Percentiles rank a stretch among this genome's conserved stretches.
Evolutionary conservation across 2,888 invertebrate species (phyloP).

Genomic region (Morinoia aosen): DNA sequence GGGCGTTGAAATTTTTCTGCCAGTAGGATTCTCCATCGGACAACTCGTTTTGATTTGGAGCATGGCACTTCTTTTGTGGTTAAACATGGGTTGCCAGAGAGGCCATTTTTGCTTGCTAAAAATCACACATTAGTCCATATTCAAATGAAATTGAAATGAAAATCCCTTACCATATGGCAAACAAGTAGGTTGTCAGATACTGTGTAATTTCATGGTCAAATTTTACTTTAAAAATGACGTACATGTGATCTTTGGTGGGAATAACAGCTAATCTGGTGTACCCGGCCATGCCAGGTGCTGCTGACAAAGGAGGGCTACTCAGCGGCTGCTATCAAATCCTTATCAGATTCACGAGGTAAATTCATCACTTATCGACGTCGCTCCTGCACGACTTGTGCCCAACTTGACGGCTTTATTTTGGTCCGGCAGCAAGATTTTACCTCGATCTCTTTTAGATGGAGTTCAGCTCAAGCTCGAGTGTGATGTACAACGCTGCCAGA

Average conservation of each 20-base stretch:
- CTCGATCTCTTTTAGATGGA: background rate
- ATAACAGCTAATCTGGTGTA: too few species aligned
- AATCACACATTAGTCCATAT: too few species aligned
- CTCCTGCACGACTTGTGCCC: background rate
- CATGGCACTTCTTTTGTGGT: background rate
- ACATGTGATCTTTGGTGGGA: too few species aligned
- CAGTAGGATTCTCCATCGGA: background rate
- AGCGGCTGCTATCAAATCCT: background rate
- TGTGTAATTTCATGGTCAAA: too few species aligned
- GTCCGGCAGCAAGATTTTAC: slow-evolving; percentile 2
- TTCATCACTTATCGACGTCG: slow-evolving; percentile 17
- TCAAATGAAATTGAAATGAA: too few species aligned
- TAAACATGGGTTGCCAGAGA: too few species aligned
- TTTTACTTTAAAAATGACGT: too few species aligned
- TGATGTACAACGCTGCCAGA: background rate
- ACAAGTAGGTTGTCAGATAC: too few species aligned
- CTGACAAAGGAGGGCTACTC: background rate
- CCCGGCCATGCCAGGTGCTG: background rate
- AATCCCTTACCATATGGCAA: too few species aligned
- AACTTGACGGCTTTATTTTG: slow-evolving; percentile 9
- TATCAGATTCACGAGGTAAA: slow-evolving; percentile 10
- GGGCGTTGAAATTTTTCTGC: background rate
- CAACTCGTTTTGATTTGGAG: background rate
- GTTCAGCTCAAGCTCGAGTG: background rate
- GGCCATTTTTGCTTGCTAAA: too few species aligned